Evolutionary conservation across 2,113 vertebrate species (phyloP), one percentile per base, ranked within the genome.

Genomic region (Coptodon rendalli): DNA sequence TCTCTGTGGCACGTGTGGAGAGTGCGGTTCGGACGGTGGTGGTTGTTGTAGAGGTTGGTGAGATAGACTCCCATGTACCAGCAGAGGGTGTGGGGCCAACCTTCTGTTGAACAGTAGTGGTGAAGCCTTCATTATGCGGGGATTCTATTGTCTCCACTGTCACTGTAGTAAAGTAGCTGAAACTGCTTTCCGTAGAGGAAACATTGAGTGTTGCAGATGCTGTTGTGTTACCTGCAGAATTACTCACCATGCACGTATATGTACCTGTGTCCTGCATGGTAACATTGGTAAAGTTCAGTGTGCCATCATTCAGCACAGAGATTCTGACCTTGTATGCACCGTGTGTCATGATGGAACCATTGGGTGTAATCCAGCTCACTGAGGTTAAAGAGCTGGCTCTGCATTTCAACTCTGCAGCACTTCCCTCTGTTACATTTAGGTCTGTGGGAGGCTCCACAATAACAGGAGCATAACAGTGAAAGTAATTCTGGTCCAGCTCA

Each of bases 241-340:
- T 99, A 96, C 98, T 99, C 94, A 99, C 98, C 98, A 99, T 98
- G 95, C 99, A 99, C 0, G 98, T 99, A 89, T 99, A 99, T 66
- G 98, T 97, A 87, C 99, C 99, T 4, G 98, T 99, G 95, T 99
- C 98, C 96, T 99, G 98, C 94, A 97, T 96, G n/a, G 98, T 99
- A 81, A 99, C 99, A 78, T 98, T 99, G 22, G 99, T 99, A 93
- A 99, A 99, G 95, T 99, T 99, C 81, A 99, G 96, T 0, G 98
- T 99, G 87, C 99, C 99, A 1, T 99, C 98, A 3, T 98, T 99
- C 34, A 99, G 97, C 95, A 99, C 98, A 7, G 98, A 98, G 93
- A 99, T 99, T 94, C 99, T 96, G 91, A 99, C 96, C 95, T 98
- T 97, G 95, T 99, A 99, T 0, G 98, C 98, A 82, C 98, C 98